These are phyloP conservation scores for Lasiurus cinereus DNA, from an alignment of 2,113 vertebrate species.

Conservation along the genomic window DNA sequence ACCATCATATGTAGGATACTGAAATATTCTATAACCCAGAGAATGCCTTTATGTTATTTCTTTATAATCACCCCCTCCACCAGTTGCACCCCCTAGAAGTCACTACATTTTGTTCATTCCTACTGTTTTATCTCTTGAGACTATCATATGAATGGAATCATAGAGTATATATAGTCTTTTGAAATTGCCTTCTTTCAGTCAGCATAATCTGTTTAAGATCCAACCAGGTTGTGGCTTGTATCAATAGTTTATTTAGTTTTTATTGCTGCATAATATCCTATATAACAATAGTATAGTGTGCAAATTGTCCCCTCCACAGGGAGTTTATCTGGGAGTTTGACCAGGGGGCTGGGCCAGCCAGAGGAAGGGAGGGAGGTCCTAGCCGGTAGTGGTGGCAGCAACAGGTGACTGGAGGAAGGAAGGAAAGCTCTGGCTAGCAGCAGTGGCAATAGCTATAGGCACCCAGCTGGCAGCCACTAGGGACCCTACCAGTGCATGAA, in stretches of 20 bases:
- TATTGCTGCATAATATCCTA: neutral
- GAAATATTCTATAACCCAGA: neutral
- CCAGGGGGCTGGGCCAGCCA: too few relatives aligned
- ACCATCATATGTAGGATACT: neutral
- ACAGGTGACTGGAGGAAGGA: too few relatives aligned
- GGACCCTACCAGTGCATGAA: too few relatives aligned
- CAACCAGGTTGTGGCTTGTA: neutral
- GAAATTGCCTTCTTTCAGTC: neutral
- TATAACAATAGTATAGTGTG: too few relatives aligned
- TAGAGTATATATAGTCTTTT: neutral
- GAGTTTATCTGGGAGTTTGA: too few relatives aligned
- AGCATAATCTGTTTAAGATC: neutral
- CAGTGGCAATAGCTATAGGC: too few relatives aligned
- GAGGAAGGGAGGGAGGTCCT: too few relatives aligned
- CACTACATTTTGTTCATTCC: neutral
- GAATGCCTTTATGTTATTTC: neutral
- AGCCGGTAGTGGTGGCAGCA: too few relatives aligned
- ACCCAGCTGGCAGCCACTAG: too few relatives aligned
- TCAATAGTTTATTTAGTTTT: neutral
- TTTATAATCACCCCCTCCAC: neutral
- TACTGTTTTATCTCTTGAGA: neutral
- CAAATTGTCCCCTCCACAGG: too few relatives aligned
- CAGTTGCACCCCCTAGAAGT: neutral
- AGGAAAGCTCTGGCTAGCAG: too few relatives aligned
- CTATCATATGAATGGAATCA: neutral